These are phyloP conservation scores for Drosophila ohnishii DNA, from an alignment of 1,140 invertebrate species.

Conservation along the genomic window DNA sequence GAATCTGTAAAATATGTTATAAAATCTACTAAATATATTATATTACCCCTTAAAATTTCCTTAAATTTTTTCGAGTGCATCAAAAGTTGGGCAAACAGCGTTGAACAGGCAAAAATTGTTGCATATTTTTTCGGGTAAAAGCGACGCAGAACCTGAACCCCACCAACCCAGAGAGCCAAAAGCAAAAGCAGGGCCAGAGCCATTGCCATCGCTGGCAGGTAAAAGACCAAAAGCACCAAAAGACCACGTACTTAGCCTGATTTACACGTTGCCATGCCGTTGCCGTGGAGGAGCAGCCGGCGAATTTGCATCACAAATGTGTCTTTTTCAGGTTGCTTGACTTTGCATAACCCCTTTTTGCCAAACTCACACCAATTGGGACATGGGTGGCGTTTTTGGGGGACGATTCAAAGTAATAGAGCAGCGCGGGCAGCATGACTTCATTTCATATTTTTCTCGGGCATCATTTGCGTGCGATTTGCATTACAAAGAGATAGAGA, in stretches of 20 bases:
- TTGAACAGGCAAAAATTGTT: conserved; percentile 71
- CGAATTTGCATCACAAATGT: conserved; percentile 81
- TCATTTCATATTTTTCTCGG: conserved; percentile 76
- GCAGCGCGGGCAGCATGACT: conserved; percentile 30
- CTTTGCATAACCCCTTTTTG: conserved; percentile 78
- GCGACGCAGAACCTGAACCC: conserved; percentile 12
- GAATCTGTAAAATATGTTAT: neutral
- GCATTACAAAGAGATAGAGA: conserved; percentile 65
- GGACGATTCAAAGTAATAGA: conserved; percentile 58
- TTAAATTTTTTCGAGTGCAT: neutral
- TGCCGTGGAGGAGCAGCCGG: conserved; percentile 34
- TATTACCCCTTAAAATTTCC: neutral
- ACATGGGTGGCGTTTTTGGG: conserved; percentile 1
- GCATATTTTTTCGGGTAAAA: conserved; percentile 62
- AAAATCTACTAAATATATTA: neutral
- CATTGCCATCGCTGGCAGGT: conserved; percentile 48
- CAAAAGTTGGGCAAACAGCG: conserved; percentile 65
- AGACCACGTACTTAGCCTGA: conserved; percentile 80
- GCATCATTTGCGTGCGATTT: conserved; percentile 75
- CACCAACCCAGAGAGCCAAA: neutral
- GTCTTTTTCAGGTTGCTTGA: conserved; percentile 82
- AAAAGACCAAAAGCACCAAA: conserved; percentile 70
- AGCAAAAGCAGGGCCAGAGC: conserved; percentile 18
- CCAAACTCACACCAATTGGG: conserved; percentile 29
- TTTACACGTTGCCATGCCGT: conserved; percentile 74